A percentile compares a stretch with the other conserved stretches of the same genome.
phyloP scores from a whole-genome alignment of 1,140 invertebrate species.

The Globodera ellingtonae region DNA sequence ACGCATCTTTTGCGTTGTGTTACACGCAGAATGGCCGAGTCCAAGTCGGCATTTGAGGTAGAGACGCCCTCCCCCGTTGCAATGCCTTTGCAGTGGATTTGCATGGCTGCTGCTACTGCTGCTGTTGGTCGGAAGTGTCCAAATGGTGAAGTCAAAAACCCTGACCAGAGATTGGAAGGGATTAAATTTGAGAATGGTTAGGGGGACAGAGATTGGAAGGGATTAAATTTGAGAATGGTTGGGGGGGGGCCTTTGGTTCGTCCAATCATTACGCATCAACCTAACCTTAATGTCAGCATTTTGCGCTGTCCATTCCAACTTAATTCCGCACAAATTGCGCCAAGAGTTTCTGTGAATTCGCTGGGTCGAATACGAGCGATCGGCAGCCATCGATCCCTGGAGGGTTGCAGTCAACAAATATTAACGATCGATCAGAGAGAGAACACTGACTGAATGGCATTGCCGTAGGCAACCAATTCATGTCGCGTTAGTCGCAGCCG shows the following conservation, averaged over 20 bases:
- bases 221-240: neutral
- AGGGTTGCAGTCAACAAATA: neutral
- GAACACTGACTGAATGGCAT: slow-evolving; percentile 8
- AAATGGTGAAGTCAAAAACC: slow-evolving; percentile 11
- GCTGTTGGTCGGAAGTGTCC: neutral
- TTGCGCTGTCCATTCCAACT: neutral
- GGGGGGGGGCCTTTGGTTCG: neutral
- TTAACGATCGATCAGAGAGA: neutral
- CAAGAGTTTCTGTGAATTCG: neutral
- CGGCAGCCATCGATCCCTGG: slow-evolving; percentile 7
- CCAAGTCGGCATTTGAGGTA: neutral
- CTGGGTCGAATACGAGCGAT: neutral
- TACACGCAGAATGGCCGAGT: neutral
- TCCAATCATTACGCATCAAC: neutral
- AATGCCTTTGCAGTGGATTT: slow-evolving; percentile 5
- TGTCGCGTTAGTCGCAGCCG: slow-evolving; percentile 1
- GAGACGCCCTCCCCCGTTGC: neutral
- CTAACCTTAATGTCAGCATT: neutral
- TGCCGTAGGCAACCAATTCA: slow-evolving; percentile 2
- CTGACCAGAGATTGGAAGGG: neutral
- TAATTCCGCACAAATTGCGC: slow-evolving; percentile 7
- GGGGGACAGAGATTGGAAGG: neutral
- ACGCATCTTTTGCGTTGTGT: slow-evolving; percentile 10
- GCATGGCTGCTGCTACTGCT: neutral
- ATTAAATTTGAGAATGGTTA: neutral